These are phyloP conservation scores for Apamea sordens DNA, from an alignment of 2,888 invertebrate genomes.

Conservation along the genomic window DNA sequence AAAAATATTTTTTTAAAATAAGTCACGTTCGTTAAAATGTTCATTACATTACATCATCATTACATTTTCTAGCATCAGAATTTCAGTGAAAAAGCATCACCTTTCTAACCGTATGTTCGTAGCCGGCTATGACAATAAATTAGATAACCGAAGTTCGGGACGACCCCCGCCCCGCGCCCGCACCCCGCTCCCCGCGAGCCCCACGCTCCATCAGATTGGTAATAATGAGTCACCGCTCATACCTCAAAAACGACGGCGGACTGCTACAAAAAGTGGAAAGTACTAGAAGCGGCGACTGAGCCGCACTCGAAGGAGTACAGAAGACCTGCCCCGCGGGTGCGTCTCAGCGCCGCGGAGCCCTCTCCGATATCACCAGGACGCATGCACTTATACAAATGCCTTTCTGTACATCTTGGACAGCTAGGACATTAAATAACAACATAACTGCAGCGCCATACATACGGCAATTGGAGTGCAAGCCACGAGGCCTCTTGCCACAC, in stretches of 20 bases:
- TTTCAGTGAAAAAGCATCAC: not conserved
- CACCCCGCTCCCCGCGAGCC: not conserved
- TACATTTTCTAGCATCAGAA: not conserved
- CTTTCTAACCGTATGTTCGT: constrained; percentile 15
- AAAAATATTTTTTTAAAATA: too few species aligned
- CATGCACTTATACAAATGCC: not conserved
- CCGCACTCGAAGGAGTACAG: not conserved
- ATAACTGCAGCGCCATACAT: not conserved
- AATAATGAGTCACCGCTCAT: constrained; percentile 5
- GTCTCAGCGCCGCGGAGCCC: not conserved
- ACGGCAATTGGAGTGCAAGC: too few species aligned
- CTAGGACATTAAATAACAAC: not conserved
- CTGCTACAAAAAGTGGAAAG: not conserved
- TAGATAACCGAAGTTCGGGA: constrained; percentile 15
- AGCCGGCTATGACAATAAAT: constrained; percentile 2
- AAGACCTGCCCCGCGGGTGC: not conserved
- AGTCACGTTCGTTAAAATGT: too few species aligned
- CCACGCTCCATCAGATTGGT: constrained; percentile 17
- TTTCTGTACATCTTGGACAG: not conserved
- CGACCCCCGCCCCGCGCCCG: not conserved
- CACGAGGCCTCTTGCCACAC: too few species aligned
- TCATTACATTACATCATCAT: too few species aligned
- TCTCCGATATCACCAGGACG: not conserved
- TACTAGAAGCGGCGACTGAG: not conserved
- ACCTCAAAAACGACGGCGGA: not conserved